Percentiles rank a stretch among this genome's conserved stretches.
phyloP scores from a whole-genome alignment of 53 echinoderm and acorn worm genomes.

The Luidia sarsii region DNA sequence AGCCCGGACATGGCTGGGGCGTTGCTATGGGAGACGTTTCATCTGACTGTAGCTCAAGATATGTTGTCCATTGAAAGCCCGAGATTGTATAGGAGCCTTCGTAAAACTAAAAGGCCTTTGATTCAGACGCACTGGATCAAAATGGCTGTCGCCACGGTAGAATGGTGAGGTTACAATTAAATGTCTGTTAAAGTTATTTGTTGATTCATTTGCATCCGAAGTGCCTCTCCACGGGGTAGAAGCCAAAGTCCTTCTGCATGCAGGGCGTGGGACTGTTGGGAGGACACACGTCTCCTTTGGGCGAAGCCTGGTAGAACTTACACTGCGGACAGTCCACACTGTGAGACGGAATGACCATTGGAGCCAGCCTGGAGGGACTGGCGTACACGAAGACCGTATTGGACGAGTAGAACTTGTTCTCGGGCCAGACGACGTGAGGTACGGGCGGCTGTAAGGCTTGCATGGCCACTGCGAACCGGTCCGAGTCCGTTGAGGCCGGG shows the following conservation, averaged over 20 bases:
- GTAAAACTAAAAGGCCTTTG: too few relatives aligned
- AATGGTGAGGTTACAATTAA: too few relatives aligned
- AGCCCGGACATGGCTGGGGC: too few relatives aligned
- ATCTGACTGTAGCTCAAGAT: too few relatives aligned
- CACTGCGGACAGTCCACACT: slow-evolving; percentile 89
- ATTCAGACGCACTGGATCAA: too few relatives aligned
- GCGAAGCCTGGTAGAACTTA: slow-evolving; percentile 67
- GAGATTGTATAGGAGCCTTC: too few relatives aligned
- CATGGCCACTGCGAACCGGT: slow-evolving; percentile 29
- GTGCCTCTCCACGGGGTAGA: slow-evolving; percentile 82
- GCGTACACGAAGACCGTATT: slow-evolving; percentile 84
- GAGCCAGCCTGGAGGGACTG: slow-evolving; percentile 78
- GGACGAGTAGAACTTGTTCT: slow-evolving; percentile 69
- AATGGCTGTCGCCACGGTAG: too few relatives aligned
- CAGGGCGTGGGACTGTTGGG: slow-evolving; percentile 85
- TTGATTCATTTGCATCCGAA: slow-evolving; percentile 15
- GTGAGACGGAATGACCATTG: slow-evolving; percentile 78
- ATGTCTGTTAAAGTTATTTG: not conserved
- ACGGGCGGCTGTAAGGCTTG: slow-evolving; percentile 56
- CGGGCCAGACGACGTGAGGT: slow-evolving; percentile 89
- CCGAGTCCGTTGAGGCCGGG: slow-evolving; percentile 6
- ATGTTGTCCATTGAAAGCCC: too few relatives aligned
- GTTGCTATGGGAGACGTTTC: too few relatives aligned
- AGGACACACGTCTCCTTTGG: slow-evolving; percentile 70
- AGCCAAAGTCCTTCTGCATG: slow-evolving; percentile 79